A percentile compares a stretch with the other conserved stretches of the same genome.
Evolutionary conservation across 2,113 vertebrate genomes (phyloP).

Genomic region (Engystomops pustulosus): DNA sequence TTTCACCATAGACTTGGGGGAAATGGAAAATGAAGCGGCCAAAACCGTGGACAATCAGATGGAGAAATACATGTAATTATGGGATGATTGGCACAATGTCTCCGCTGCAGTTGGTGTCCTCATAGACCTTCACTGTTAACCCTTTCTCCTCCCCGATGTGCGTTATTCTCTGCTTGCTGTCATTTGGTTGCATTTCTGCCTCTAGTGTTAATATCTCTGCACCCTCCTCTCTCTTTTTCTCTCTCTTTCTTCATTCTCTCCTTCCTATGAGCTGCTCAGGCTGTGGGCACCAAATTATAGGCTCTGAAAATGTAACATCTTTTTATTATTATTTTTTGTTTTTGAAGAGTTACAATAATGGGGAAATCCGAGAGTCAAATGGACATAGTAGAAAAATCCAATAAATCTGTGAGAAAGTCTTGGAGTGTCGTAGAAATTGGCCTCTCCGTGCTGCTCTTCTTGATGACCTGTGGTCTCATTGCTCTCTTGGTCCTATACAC

Average conservation of each 20-base stretch:
- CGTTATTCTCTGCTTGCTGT: slow-evolving; percentile 2
- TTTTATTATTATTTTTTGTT: slow-evolving; percentile 60
- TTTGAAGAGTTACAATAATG: slow-evolving; percentile 78
- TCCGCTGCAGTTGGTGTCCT: neutral
- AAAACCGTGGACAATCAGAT: slow-evolving; percentile 74
- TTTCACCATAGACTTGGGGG: slow-evolving; percentile 11
- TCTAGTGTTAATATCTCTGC: slow-evolving; percentile 35
- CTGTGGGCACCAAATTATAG: neutral
- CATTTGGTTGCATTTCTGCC: slow-evolving; percentile 2
- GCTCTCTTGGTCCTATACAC: slow-evolving; percentile 87
- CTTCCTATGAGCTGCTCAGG: neutral
- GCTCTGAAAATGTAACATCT: neutral
- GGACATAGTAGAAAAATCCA: slow-evolving; percentile 89
- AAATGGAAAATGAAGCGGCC: slow-evolving; percentile 71
- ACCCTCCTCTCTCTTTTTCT: slow-evolving; percentile 61
- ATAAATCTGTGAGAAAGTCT: slow-evolving; percentile 75
- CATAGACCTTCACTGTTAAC: neutral
- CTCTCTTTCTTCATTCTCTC: slow-evolving; percentile 53
- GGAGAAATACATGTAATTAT: slow-evolving; percentile 76
- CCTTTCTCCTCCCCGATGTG: slow-evolving; percentile 7
- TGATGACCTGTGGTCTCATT: slow-evolving; percentile 82
- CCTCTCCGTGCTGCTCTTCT: slow-evolving; percentile 82
- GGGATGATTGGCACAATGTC: neutral
- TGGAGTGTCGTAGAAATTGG: slow-evolving; percentile 80
- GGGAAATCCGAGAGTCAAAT: slow-evolving; percentile 90